phyloP scores from a whole-genome alignment of 2,888 invertebrate species.

The Limnephilus auricula region DNA sequence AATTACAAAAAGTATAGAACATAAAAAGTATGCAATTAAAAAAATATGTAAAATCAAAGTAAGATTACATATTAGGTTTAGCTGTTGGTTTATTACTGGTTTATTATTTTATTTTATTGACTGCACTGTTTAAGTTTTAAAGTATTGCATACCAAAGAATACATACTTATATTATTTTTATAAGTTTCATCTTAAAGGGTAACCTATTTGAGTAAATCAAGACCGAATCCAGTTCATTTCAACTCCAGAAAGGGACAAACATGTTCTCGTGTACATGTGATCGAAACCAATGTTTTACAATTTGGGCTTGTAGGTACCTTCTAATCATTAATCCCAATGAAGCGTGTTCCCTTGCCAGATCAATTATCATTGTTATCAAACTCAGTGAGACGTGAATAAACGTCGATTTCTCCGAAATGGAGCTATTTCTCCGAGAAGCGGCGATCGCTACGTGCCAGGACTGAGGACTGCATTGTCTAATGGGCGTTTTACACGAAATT shows the following conservation, averaged over 20 bases:
- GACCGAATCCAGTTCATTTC: neutral
- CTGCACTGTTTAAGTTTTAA: too few relatives aligned
- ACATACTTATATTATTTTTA: too few relatives aligned
- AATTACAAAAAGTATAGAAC: too few relatives aligned
- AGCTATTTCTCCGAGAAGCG: constrained; percentile 8
- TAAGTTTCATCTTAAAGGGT: neutral
- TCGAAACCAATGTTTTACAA: neutral
- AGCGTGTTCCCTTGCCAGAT: neutral
- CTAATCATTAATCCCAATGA: neutral
- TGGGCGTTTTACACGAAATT: too few relatives aligned
- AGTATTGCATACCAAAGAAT: too few relatives aligned
- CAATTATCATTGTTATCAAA: neutral
- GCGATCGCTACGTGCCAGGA: neutral
- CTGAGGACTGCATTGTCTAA: too few relatives aligned
- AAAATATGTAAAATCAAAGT: too few relatives aligned
- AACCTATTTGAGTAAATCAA: neutral
- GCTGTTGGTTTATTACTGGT: too few relatives aligned
- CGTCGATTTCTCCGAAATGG: neutral
- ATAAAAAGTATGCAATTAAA: too few relatives aligned
- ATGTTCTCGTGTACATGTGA: neutral
- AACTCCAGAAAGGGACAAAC: neutral
- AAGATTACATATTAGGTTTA: too few relatives aligned
- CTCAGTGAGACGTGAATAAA: neutral
- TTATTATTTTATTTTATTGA: too few relatives aligned
- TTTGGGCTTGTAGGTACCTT: neutral